Conservation (phyloP, 1,140 invertebrate species). For the Cydia amplana region DNA sequence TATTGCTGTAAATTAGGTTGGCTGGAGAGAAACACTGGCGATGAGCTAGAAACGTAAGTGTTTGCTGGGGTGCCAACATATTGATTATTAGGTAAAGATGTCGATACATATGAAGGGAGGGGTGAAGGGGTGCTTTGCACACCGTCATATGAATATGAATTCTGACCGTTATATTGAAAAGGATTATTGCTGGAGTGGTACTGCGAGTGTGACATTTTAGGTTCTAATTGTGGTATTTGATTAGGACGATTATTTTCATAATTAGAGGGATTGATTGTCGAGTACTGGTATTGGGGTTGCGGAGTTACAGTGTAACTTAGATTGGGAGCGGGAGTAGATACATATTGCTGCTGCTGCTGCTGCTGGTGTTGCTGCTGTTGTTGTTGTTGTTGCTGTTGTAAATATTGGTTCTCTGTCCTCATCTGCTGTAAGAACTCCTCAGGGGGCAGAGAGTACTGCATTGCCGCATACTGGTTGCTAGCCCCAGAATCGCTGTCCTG, state of each 20-base stretch:
- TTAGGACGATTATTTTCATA: slow-evolving; percentile 59
- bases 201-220: slow-evolving; percentile 56
- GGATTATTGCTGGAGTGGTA: slow-evolving; percentile 56
- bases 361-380: slow-evolving; percentile 48
- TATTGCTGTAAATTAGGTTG: slow-evolving; percentile 65
- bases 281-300: slow-evolving; percentile 66
- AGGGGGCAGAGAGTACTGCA: slow-evolving; percentile 75
- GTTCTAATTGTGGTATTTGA: slow-evolving; percentile 56
- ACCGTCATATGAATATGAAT: slow-evolving; percentile 52
- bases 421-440: slow-evolving; percentile 74
- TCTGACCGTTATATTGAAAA: slow-evolving; percentile 58
- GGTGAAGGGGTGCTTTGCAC: slow-evolving; percentile 63
- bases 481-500: slow-evolving; percentile 68
- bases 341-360: slow-evolving; percentile 48
- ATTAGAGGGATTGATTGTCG: slow-evolving; percentile 53
- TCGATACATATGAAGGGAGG: slow-evolving; percentile 61
- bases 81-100: slow-evolving; percentile 60
- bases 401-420: slow-evolving; percentile 64
- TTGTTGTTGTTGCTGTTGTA: slow-evolving; percentile 49
- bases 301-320: slow-evolving; percentile 67
- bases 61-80: slow-evolving; percentile 61
- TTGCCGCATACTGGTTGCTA: slow-evolving; percentile 73
- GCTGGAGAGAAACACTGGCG: slow-evolving; percentile 66
- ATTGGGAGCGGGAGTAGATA: slow-evolving; percentile 59
- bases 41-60: slow-evolving; percentile 67